Base-by-base conservation (phyloP, 2,113 vertebrate species). In the Scomber scombrus region DNA sequence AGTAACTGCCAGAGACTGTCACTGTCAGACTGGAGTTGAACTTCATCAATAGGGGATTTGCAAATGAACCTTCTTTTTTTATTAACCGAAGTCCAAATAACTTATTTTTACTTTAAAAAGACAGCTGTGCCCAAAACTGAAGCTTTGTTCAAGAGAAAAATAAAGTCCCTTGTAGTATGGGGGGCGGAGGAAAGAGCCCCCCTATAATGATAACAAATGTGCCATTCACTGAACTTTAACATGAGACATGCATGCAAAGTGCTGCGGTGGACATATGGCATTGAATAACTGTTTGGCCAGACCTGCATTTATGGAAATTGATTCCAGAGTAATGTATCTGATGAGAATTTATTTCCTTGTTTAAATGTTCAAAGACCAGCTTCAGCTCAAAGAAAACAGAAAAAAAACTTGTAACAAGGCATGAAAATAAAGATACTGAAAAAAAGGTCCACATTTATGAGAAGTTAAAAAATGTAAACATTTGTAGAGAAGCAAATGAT, bases 221-320 rank as follows among this genome's bases (percentile, higher is more conserved):
- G 5, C 71, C 47, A 54, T 77, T 88, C 31, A 71, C 11, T 21
- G 14, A 67, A 43, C 50, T 60, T 23, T 18, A 57, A 21, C 8
- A 0, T 29, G 54, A 47, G 47, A 23, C 26, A 54, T 55, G 46
- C 23, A 85, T 87, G 88, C 78, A 91, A 85, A 86, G 5, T 18
- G 0, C n/a, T 18, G 43, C 15, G 18, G 56, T 31, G 3, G 71
- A 26, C 26, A 16, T 46, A 1, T 1, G n/a, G 2, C 19, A 55
- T 70, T 54, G 78, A 87, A 75, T 69, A 79, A 72, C 61, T 10
- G 51, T 79, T 57, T 46, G 12, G 7, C 3, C 0, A 47, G 23
- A 26, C 23, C 9, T 61, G 5, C 13, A 34, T 63, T 46, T 67
- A 64, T 80, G 76, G 14, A 74, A 70, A 71, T 80, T 0, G 45